Conservation (phyloP, 2,888 invertebrate genomes). For the Erebia ligea region DNA sequence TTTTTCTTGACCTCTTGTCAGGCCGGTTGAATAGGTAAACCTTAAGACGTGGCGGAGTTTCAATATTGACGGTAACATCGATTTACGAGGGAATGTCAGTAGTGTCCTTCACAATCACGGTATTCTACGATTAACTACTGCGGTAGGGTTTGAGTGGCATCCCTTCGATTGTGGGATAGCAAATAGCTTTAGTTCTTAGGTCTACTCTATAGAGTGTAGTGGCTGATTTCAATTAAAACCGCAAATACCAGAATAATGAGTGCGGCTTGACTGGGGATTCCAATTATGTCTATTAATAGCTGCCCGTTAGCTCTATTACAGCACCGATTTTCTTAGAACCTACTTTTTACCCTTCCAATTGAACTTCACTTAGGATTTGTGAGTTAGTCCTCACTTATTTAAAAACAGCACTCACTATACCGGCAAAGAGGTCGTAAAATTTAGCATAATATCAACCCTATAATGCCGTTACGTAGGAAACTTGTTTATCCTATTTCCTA, state of each 20-base stretch:
- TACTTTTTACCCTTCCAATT: too few relatives aligned
- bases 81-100: background rate
- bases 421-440: too few relatives aligned
- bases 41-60: background rate
- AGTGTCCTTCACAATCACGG: slow-evolving; percentile 20
- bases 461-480: background rate
- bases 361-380: too few relatives aligned
- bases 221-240: slow-evolving; percentile 24
- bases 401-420: too few relatives aligned
- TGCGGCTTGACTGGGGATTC: too few relatives aligned
- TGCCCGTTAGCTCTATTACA: too few relatives aligned
- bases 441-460: too few relatives aligned
- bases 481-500: background rate
- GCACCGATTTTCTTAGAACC: too few relatives aligned
- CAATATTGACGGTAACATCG: background rate
- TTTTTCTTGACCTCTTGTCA: too few relatives aligned
- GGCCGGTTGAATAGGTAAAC: background rate
- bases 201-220: slow-evolving; percentile 4
- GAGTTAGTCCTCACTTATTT: too few relatives aligned
- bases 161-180: slow-evolving; percentile 23
- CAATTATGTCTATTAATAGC: too few relatives aligned
- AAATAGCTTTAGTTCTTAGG: slow-evolving; percentile 18
- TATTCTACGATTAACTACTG: slow-evolving; percentile 12
- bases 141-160: slow-evolving; percentile 20
- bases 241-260: background rate